Evolutionary conservation across 2,113 vertebrate genomes (phyloP).

Genomic region (Puma concolor): DNA sequence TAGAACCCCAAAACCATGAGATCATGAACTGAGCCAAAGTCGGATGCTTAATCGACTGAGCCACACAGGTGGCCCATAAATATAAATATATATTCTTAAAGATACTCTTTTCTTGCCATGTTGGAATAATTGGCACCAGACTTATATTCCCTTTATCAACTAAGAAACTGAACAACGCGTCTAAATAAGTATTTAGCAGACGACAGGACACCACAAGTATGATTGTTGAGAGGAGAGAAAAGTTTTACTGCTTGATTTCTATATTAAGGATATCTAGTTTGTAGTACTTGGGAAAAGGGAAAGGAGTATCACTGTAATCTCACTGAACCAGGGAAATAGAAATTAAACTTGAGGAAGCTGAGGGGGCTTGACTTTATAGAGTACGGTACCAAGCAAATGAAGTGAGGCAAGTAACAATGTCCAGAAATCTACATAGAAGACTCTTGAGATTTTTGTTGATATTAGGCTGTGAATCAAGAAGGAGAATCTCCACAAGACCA

Average conservation of each 20-base stretch:
- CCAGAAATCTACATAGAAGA: neutral
- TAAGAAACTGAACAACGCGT: neutral
- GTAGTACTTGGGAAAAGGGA: neutral
- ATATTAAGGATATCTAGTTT: neutral
- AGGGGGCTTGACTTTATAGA: neutral
- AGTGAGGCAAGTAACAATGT: neutral
- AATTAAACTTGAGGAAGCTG: neutral
- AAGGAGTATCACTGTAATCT: neutral
- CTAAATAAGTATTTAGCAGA: neutral
- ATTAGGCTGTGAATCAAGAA: neutral
- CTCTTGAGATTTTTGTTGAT: neutral
- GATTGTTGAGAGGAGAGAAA: neutral
- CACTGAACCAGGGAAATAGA: neutral
- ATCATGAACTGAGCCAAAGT: no score
- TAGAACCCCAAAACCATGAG: no score
- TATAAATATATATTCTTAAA: neutral
- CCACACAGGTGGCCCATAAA: neutral
- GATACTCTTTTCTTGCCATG: neutral
- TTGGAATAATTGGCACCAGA: neutral
- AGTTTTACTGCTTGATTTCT: neutral
- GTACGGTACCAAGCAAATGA: neutral
- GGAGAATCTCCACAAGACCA: neutral
- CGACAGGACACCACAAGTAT: neutral
- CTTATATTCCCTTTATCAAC: neutral
- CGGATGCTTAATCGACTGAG: no score